Base-by-base conservation (phyloP, 2,113 vertebrate genomes). In the Platycercus adscitus region DNA sequence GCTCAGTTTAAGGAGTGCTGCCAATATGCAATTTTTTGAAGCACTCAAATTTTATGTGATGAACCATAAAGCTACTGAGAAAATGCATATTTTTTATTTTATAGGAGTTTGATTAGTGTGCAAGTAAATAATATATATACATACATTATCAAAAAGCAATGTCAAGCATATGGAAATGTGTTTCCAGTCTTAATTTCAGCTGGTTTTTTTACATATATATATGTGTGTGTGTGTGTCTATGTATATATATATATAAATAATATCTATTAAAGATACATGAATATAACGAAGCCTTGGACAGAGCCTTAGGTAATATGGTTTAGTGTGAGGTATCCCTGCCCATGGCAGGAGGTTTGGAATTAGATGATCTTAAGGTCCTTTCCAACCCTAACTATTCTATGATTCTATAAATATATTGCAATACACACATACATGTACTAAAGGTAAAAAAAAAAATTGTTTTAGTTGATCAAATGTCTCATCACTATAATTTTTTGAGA, bases 191-290 rank as follows among this genome's bases (percentile, higher is more conserved):
- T 80, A 50, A 39, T 60, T 82, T 56, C 31, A 55, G 19, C 25
- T 5, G n/a, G 2, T 3, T 41, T 37, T 14, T 53, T 18, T 47
- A 37, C n/a, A n/a, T 46, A 17, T 33, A 21, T 20, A 16, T 8
- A 19, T 65, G 4, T 39, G 1, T 15, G 1, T 49, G 3, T 63
- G 1, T 49, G 3, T 63, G 2, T n/a, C 55, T 56, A 56, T 56
- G 7, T 31, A 10, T 26, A 24, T 70, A 17, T 37, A 77, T 35
- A 49, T 68, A n/a, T 17, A 28, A 18, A 35, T 23, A 15, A 20
- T 9, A 20, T 8, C 7, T 47, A 29, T 17, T 35, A 58, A 58
- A 58, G 20, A 58, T 24, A 37, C 44, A 11, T 2, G 28, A 17
- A 58, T 18, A 31, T 21, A 56, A n/a, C 55, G n/a, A 13, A 56